These are phyloP conservation scores for Stegana nigrithorax DNA, from an alignment of 2,888 invertebrate genomes.

Conservation along the genomic window DNA sequence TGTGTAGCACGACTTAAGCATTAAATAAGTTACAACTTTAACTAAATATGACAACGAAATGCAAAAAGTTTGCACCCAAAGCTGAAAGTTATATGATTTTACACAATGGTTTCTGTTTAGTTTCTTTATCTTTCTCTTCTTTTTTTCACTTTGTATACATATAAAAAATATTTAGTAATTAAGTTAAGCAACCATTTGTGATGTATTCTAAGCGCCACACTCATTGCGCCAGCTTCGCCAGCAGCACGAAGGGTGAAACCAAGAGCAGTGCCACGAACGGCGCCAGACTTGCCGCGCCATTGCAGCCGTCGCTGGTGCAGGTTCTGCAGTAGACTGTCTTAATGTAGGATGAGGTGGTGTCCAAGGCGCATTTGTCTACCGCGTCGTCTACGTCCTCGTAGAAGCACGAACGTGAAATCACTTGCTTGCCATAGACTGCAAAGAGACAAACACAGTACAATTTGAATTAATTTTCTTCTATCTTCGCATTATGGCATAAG, in stretches of 20 bases:
- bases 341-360: slow-evolving; percentile 66
- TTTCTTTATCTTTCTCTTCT: not conserved
- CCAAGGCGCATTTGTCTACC: slow-evolving; percentile 64
- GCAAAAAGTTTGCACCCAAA: not conserved
- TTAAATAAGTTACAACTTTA: not conserved
- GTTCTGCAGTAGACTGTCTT: slow-evolving; percentile 67
- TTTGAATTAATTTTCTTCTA: not conserved
- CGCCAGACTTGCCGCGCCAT: slow-evolving; percentile 52
- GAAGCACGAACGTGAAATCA: slow-evolving; percentile 67
- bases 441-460: too few species aligned
- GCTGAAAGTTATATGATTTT: not conserved
- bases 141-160: not conserved
- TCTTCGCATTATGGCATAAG: too few species aligned
- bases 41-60: not conserved
- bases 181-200: slow-evolving; percentile 32
- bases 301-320: slow-evolving; percentile 67
- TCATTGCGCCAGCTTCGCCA: slow-evolving; percentile 48
- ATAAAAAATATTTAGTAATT: slow-evolving; percentile 41
- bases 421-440: slow-evolving; percentile 67
- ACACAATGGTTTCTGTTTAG: not conserved
- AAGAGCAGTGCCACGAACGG: slow-evolving; percentile 51
- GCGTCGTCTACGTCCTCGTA: slow-evolving; percentile 67
- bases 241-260: slow-evolving; percentile 44
- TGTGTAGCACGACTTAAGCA: not conserved
- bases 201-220: not conserved